phyloP scores from a whole-genome alignment of 2,797 vertebrate genomes.

The Holocentrus rufus region DNA sequence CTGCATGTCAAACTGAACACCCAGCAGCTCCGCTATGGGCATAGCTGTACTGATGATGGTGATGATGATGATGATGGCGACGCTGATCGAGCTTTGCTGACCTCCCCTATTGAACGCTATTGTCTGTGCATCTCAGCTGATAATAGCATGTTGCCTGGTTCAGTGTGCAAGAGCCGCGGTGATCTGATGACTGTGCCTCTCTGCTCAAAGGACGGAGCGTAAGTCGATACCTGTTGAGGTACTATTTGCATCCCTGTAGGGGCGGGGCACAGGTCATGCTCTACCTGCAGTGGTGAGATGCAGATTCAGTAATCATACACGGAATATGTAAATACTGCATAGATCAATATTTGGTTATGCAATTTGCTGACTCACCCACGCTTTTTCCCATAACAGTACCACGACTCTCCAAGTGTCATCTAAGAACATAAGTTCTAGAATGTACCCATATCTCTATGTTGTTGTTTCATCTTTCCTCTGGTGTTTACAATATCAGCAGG shows the following conservation, averaged over 20 bases:
- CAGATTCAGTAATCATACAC: constrained; percentile 46
- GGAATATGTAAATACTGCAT: constrained; percentile 50
- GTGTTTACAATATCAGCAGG: constrained; percentile 32
- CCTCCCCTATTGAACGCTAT: constrained; percentile 65
- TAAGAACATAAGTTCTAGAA: constrained; percentile 9
- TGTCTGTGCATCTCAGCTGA: constrained; percentile 57
- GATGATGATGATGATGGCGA: constrained; percentile 2
- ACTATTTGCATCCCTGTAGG: constrained; percentile 80
- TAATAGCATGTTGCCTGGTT: constrained; percentile 48
- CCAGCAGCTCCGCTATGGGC: constrained; percentile 78
- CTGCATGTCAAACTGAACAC: constrained; percentile 88
- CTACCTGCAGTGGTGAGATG: constrained; percentile 64
- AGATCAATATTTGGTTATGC: constrained; percentile 68
- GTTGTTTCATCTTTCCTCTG: background rate
- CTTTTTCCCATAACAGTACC: constrained; percentile 23
- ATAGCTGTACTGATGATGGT: constrained; percentile 63
- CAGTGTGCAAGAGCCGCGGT: constrained; percentile 61
- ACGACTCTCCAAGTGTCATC: constrained; percentile 9
- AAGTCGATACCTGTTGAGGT: constrained; percentile 76
- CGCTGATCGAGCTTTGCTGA: constrained; percentile 43
- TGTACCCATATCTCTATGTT: background rate
- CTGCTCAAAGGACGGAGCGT: constrained; percentile 66
- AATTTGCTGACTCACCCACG: constrained; percentile 42
- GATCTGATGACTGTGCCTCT: constrained; percentile 70
- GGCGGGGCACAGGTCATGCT: constrained; percentile 73